A percentile compares a stretch with the other conserved stretches of the same genome.
Evolutionary conservation across 1,140 invertebrate species (phyloP).

Genomic region (Cyclargus thomasi): DNA sequence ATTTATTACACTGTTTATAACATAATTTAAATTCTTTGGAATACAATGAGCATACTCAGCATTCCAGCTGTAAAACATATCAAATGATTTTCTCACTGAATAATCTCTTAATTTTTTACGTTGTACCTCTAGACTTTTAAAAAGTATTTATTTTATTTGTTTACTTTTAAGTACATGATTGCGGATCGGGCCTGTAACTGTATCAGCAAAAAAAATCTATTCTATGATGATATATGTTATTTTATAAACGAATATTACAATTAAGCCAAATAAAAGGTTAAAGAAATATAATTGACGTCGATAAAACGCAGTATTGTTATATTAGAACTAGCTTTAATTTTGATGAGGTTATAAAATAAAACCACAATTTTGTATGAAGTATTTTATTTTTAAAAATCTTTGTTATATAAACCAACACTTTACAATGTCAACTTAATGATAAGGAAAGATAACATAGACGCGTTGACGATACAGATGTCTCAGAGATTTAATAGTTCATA

Average conservation of each 20-base stretch:
- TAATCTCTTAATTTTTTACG: too few species aligned
- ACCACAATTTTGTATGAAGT: constrained; percentile 64
- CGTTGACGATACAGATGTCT: constrained; percentile 16
- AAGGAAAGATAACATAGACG: constrained; percentile 34
- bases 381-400: constrained; percentile 72
- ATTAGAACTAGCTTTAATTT: background rate
- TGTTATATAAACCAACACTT: constrained; percentile 73
- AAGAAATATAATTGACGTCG: background rate
- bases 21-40: too few species aligned
- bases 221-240: too few species aligned
- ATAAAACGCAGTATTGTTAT: background rate
- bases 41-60: background rate
- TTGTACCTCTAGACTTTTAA: too few species aligned
- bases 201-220: too few species aligned
- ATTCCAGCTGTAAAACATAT: background rate
- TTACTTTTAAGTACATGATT: too few species aligned
- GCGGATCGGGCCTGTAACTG: too few species aligned
- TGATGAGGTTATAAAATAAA: constrained; percentile 38
- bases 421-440: constrained; percentile 58
- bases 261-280: too few species aligned
- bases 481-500: background rate
- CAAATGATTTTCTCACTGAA: too few species aligned
- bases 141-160: too few species aligned
- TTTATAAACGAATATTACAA: too few species aligned
- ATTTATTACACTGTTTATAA: too few species aligned